phyloP scores from a whole-genome alignment of 2,888 invertebrate genomes.

The Acleris literana region DNA sequence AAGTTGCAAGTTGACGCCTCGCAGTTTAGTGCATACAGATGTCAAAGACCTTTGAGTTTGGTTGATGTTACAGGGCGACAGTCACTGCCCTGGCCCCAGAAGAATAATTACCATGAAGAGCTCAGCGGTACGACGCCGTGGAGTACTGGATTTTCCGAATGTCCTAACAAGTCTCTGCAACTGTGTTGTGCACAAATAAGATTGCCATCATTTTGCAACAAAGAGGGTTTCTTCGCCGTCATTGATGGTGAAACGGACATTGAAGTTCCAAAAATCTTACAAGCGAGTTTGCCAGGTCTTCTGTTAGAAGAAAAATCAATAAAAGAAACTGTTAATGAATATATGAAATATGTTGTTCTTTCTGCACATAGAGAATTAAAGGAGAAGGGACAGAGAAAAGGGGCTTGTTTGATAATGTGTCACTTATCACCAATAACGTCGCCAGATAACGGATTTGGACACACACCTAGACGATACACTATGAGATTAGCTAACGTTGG shows the following conservation, averaged over 20 bases:
- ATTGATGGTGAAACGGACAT: conserved; percentile 91
- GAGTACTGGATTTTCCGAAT: conserved; percentile 93
- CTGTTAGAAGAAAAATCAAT: conserved; percentile 91
- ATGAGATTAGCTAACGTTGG: conserved; percentile 90
- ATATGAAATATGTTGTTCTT: conserved; percentile 92
- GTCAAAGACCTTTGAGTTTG: conserved; percentile 91
- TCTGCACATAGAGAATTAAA: conserved; percentile 91
- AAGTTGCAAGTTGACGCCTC: conserved; percentile 92
- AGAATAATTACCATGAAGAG: conserved; percentile 81
- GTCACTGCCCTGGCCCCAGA: conserved; percentile 84
- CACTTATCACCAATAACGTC: conserved; percentile 87
- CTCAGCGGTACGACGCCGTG: conserved; percentile 86
- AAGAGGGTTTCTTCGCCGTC: conserved; percentile 91
- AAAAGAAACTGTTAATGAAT: conserved; percentile 91
- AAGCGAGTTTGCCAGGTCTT: conserved; percentile 90
- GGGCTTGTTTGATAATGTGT: conserved; percentile 88
- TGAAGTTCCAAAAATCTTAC: conserved; percentile 87
- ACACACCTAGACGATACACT: conserved; percentile 85
- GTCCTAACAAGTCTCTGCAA: conserved; percentile 88
- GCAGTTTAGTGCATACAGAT: conserved; percentile 91
- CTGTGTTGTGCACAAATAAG: conserved; percentile 91
- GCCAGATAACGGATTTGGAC: conserved; percentile 85
- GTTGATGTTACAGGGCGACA: conserved; percentile 94
- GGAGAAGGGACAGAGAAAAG: conserved; percentile 89
- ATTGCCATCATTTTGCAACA: conserved; percentile 90